Percentiles rank a stretch among this genome's conserved stretches.
Evolutionary conservation across 1,140 invertebrate species (phyloP).

Genomic region (Brachystomella parvula): DNA sequence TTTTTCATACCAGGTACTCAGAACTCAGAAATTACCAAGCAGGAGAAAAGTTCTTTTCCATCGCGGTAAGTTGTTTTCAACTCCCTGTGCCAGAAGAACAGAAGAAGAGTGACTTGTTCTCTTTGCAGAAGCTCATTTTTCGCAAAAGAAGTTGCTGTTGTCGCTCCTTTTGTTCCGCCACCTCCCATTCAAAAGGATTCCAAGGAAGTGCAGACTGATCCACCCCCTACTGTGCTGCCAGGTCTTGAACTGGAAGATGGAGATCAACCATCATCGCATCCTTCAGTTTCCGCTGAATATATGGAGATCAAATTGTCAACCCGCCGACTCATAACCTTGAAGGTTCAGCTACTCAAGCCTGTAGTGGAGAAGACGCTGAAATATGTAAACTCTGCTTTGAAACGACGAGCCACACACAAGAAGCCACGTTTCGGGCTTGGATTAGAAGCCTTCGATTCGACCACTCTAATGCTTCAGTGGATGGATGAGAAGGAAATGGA

Average conservation of each 20-base stretch:
- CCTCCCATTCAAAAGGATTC: not conserved
- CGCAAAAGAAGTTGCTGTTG: constrained; percentile 1
- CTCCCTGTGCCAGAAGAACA: not conserved
- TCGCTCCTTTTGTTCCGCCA: not conserved
- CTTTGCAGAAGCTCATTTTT: constrained; percentile 1
- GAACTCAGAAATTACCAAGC: not conserved
- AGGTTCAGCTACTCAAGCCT: not conserved
- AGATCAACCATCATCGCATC: not conserved
- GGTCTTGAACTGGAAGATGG: not conserved
- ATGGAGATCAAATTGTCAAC: not conserved
- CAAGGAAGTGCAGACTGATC: not conserved
- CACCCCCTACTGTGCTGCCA: not conserved
- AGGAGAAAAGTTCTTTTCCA: not conserved
- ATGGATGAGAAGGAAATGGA: constrained; percentile 10
- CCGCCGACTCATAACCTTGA: not conserved
- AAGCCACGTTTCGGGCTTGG: not conserved
- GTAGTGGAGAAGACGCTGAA: not conserved
- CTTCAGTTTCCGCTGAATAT: not conserved
- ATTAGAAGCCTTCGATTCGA: not conserved
- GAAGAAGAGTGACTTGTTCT: not conserved
- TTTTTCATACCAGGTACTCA: not conserved
- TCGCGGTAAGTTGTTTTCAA: not conserved
- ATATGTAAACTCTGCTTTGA: not conserved
- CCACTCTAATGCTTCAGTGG: not conserved
- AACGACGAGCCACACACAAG: not conserved